Conservation (phyloP, 2,113 vertebrate genomes). For the Mus musculus region GRCm39 chr2:28075501-28076000, state of each 20-base stretch:
- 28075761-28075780: not conserved
- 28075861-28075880: not conserved
- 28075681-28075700: not conserved
- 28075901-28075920: not conserved
- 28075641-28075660: not conserved
- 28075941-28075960: not conserved
- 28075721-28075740: not conserved
- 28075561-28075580: not conserved
- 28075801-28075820: not conserved
- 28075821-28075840: not conserved
- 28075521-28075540: not conserved
- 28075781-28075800: not conserved
- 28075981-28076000: not conserved
- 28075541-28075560: not conserved
- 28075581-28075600: not conserved
- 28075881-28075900: not conserved
- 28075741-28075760: not conserved
- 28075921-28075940: not conserved
- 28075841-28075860: not conserved
- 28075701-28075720: not conserved
- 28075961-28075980: not conserved
- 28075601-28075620: not conserved
- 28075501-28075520: not conserved
- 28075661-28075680: not conserved
- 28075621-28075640: not conserved